Conservation (phyloP, 2,113 vertebrate species). For the Prunella fulvescens region DNA sequence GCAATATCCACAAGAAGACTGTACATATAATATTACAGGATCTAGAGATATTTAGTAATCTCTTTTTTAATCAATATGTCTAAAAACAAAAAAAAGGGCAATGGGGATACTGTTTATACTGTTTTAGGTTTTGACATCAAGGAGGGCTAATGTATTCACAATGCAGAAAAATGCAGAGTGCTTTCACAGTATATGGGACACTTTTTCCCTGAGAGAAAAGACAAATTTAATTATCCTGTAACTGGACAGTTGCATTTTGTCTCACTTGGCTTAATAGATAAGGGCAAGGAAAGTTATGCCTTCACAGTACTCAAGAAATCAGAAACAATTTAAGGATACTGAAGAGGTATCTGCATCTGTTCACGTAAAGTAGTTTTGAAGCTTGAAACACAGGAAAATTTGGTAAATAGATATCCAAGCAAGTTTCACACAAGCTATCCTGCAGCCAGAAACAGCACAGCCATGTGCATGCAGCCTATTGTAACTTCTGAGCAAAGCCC, state of each 20-base stretch:
- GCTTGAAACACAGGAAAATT: not conserved
- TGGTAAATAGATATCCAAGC: not conserved
- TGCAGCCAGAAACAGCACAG: not conserved
- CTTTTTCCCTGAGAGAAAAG: not conserved
- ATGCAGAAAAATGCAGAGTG: not conserved
- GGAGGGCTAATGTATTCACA: not conserved
- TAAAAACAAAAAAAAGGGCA: not conserved
- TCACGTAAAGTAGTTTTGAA: not conserved
- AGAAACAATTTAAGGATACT: not conserved
- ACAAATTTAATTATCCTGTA: not conserved
- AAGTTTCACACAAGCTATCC: not conserved
- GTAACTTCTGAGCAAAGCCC: not conserved
- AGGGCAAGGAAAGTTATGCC: not conserved
- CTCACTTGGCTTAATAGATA: not conserved
- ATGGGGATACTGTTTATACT: not conserved
- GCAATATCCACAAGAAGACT: not conserved
- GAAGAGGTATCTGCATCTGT: accelerated
- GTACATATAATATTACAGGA: not conserved
- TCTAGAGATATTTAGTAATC: not conserved
- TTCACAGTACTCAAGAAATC: not conserved
- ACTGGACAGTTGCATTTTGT: not conserved
- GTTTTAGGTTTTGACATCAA: not conserved
- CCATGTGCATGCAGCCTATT: accelerated
- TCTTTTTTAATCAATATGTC: not conserved
- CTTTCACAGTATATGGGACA: not conserved